Evolutionary conservation across 2,888 invertebrate genomes (phyloP).

Genomic region (Dryomyza anilis): DNA sequence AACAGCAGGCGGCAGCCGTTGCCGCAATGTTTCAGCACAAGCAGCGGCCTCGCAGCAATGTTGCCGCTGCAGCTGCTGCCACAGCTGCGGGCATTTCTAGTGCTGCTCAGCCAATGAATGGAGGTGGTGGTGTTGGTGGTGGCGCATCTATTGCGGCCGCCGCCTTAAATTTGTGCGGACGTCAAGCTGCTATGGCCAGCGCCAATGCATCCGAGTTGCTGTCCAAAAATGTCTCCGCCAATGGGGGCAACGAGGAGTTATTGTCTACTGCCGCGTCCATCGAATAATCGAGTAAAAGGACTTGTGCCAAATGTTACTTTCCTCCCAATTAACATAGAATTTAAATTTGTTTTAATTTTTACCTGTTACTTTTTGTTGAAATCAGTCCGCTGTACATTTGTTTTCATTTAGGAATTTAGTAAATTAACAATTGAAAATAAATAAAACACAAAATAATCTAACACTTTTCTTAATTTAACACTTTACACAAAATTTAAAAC

Average conservation of each 20-base stretch:
- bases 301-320: neutral
- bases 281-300: conserved; percentile 4
- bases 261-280: neutral
- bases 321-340: neutral
- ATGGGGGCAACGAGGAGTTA: conserved; percentile 20
- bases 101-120: neutral
- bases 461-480: no score
- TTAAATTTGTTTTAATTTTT: conserved; percentile 11
- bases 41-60: conserved; percentile 59
- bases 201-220: conserved; percentile 22
- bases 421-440: conserved; percentile 12
- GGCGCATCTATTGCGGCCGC: neutral
- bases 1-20: conserved; percentile 37
- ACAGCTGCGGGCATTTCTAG: neutral
- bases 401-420: conserved; percentile 1
- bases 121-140: neutral
- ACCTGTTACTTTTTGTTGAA: no score
- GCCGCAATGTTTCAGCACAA: conserved; percentile 40
- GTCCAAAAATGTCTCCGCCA: conserved; percentile 10
- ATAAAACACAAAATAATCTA: no score
- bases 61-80: conserved; percentile 1
- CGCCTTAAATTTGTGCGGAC: conserved; percentile 25
- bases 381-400: no score
- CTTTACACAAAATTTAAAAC: no score
- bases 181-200: conserved; percentile 26